Evolutionary conservation across 2,888 invertebrate genomes (phyloP).

Genomic region (Conomelus anceps): DNA sequence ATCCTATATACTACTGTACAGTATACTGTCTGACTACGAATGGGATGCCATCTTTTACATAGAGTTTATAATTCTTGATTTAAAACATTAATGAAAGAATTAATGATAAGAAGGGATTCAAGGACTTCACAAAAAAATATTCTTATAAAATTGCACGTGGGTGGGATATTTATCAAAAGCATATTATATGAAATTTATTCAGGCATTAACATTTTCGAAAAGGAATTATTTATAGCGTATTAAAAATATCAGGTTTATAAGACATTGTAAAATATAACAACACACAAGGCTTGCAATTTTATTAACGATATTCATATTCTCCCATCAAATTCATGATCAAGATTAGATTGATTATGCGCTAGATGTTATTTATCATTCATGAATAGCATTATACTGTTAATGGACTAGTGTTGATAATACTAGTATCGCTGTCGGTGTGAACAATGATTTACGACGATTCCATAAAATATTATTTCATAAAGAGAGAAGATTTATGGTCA

Average conservation of each 20-base stretch:
- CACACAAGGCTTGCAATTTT: neutral
- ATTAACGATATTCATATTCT: neutral
- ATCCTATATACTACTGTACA: too few relatives aligned
- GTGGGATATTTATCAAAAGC: too few relatives aligned
- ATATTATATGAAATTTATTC: too few relatives aligned
- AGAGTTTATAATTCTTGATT: too few relatives aligned
- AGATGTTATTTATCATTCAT: neutral
- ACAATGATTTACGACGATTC: neutral
- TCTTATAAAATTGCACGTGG: too few relatives aligned
- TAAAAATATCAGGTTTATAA: neutral
- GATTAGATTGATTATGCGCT: neutral
- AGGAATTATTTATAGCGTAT: neutral
- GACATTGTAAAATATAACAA: neutral
- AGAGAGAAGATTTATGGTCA: neutral
- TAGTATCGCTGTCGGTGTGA: neutral
- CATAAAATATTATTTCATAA: neutral
- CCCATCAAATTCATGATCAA: neutral
- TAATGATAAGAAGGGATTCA: too few relatives aligned
- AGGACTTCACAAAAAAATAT: too few relatives aligned
- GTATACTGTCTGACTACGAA: too few relatives aligned
- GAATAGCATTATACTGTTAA: neutral
- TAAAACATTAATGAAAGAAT: too few relatives aligned
- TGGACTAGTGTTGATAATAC: neutral
- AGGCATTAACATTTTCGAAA: neutral
- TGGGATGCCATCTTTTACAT: too few relatives aligned